These are phyloP conservation scores for Thalassarche chlororhynchos DNA, from an alignment of 2,113 vertebrate species.

Conservation along the genomic window DNA sequence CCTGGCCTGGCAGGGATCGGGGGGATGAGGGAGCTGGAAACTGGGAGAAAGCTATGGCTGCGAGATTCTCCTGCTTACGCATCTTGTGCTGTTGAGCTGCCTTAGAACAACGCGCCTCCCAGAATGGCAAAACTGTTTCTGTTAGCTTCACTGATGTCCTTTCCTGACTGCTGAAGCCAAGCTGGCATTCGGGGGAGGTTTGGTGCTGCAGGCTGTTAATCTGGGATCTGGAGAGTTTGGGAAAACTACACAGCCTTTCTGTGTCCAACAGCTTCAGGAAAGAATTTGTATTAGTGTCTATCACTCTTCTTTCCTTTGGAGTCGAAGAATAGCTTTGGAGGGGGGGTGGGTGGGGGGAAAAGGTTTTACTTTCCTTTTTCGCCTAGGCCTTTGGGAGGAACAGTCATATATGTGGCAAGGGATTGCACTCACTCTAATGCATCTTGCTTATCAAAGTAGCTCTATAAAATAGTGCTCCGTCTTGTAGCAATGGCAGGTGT, in stretches of 20 bases:
- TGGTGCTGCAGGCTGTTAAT: neutral
- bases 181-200: neutral
- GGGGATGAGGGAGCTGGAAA: neutral
- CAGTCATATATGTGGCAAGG: neutral
- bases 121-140: neutral
- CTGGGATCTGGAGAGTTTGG: neutral
- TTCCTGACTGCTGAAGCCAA: neutral
- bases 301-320: neutral
- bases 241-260: neutral
- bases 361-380: neutral
- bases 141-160: neutral
- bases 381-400: neutral
- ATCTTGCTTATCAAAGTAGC: neutral
- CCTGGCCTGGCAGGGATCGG: neutral
- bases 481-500: neutral
- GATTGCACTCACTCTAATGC: neutral
- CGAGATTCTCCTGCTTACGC: neutral
- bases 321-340: neutral
- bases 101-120: neutral
- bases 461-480: neutral
- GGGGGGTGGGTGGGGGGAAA: neutral
- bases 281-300: neutral
- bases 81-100: neutral
- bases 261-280: neutral
- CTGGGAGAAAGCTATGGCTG: neutral